These are phyloP conservation scores for Hippocampus barbouri DNA, from an alignment of 2,113 vertebrate species.

Conservation along the genomic window DNA sequence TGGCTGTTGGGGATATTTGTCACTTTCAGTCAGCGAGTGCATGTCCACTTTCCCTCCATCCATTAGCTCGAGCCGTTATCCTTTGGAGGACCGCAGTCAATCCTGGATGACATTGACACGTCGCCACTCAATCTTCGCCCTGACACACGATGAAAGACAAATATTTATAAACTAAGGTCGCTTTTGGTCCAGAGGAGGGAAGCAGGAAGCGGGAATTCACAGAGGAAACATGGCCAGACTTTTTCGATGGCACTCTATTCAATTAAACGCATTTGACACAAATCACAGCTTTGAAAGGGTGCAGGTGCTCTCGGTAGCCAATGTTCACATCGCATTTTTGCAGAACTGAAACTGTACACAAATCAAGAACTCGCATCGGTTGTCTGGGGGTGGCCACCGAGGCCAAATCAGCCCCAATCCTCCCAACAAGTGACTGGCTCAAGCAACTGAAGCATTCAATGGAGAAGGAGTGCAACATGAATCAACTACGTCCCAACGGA, in stretches of 20 bases:
- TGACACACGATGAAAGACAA: not conserved
- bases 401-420: conserved; percentile 2
- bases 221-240: not conserved
- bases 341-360: conserved; percentile 2
- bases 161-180: not conserved
- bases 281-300: not conserved
- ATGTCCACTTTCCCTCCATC: conserved; percentile 1
- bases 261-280: conserved; percentile 7
- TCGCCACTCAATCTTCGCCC: conserved; percentile 2
- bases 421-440: conserved; percentile 10
- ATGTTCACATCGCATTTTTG: not conserved
- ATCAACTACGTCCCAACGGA: conserved; percentile 15
- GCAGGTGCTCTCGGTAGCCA: not conserved
- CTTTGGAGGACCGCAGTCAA: conserved; percentile 10
- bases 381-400: conserved; percentile 2
- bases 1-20: conserved; percentile 3
- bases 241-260: not conserved
- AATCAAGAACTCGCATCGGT: not conserved
- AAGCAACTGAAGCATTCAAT: conserved; percentile 25
- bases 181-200: not conserved
- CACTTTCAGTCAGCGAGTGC: conserved; percentile 2
- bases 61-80: conserved; percentile 3
- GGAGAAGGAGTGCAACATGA: conserved; percentile 18
- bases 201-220: not conserved
- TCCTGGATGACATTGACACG: conserved; percentile 7